phyloP scores from a whole-genome alignment of 2,113 vertebrate genomes.

The Rhynchomys soricoides region DNA sequence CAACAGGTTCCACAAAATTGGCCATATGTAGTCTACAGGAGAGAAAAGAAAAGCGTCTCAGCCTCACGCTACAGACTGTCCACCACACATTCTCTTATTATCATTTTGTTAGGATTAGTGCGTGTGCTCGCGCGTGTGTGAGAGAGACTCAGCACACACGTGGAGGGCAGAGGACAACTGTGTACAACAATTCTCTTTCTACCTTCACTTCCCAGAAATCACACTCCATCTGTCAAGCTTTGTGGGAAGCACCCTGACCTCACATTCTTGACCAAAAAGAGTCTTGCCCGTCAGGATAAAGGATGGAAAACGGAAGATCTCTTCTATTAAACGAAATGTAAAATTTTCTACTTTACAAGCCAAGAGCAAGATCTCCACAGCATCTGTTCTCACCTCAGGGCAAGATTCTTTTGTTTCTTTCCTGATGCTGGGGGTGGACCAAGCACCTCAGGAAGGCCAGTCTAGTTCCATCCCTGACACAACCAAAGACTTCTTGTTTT shows the following conservation, averaged over 20 bases:
- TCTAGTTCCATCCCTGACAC: neutral
- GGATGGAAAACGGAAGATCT: neutral
- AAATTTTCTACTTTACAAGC: neutral
- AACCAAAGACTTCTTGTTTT: neutral
- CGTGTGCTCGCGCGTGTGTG: accelerated
- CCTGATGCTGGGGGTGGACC: neutral
- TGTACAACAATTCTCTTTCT: neutral
- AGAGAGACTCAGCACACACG: neutral
- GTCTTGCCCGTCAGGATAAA: neutral
- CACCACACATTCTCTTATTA: neutral
- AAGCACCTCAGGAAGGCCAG: neutral
- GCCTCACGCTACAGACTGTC: constrained; percentile 63
- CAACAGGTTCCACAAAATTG: constrained; percentile 86
- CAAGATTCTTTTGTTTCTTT: neutral
- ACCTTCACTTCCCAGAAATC: neutral
- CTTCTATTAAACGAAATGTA: neutral
- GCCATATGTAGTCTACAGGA: constrained; percentile 85
- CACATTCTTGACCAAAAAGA: neutral
- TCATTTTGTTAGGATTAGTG: too few species aligned
- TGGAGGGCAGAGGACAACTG: neutral
- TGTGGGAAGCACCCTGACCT: neutral
- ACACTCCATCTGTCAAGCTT: neutral
- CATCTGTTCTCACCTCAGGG: neutral
- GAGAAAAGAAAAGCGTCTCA: constrained; percentile 87
- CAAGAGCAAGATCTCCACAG: neutral